Evolutionary conservation across 64 coral and sea anemone genomes (phyloP).

Genomic region (Montipora capricornis): DNA sequence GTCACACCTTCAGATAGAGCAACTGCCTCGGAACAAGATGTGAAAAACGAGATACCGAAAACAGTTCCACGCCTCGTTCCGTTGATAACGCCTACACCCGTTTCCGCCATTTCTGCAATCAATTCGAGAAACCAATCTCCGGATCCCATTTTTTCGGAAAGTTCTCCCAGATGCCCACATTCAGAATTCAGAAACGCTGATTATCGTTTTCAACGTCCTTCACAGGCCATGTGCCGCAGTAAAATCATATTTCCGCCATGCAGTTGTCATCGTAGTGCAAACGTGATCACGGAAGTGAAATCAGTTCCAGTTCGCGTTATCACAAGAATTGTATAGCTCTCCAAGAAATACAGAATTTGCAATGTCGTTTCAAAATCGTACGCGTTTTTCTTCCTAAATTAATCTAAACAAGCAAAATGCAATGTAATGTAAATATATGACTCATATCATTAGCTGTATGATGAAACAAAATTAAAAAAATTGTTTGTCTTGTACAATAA

Average conservation of each 20-base stretch:
- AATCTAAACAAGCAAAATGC: too few species aligned
- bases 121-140: not conserved
- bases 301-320: conserved; percentile 3
- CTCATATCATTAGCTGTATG: too few species aligned
- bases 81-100: not conserved
- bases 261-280: not conserved
- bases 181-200: not conserved
- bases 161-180: not conserved
- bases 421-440: too few species aligned
- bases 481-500: too few species aligned
- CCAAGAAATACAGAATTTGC: not conserved
- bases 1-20: not conserved
- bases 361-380: too few species aligned
- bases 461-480: too few species aligned
- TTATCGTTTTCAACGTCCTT: not conserved
- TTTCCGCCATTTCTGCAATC: not conserved
- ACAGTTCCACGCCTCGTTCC: not conserved
- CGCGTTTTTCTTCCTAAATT: too few species aligned
- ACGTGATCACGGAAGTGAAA: not conserved
- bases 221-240: conserved; percentile 6
- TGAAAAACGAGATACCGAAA: not conserved
- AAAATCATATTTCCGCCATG: conserved; percentile 41
- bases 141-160: not conserved
- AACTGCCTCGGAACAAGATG: not conserved
- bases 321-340: conserved; percentile 11